Evolutionary conservation across 2,888 invertebrate genomes (phyloP).

Genomic region (Orthosia cruda): DNA sequence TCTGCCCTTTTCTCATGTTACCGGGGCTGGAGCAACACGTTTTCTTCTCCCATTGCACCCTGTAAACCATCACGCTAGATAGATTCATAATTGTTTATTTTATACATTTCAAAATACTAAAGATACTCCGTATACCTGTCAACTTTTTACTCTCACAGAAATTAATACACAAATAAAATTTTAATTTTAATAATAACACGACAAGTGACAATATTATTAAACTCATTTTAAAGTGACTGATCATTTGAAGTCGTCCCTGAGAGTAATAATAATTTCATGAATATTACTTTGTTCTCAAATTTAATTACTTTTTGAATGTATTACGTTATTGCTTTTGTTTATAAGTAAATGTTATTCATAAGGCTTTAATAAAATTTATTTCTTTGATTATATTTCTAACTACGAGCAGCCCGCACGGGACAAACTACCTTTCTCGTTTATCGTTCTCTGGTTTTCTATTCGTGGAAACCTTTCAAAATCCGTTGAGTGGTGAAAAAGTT

Average conservation of each 20-base stretch:
- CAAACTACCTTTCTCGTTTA: too few relatives aligned
- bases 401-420: too few relatives aligned
- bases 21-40: too few relatives aligned
- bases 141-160: conserved; percentile 7
- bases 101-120: not conserved
- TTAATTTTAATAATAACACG: conserved; percentile 2
- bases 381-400: too few relatives aligned
- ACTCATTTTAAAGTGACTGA: conserved; percentile 7
- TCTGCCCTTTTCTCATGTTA: too few relatives aligned
- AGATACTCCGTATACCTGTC: not conserved
- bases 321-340: not conserved
- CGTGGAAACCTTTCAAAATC: too few relatives aligned
- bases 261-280: conserved; percentile 24
- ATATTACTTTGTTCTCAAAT: conserved; percentile 4
- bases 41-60: too few relatives aligned
- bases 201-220: conserved; percentile 6
- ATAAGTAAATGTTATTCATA: not conserved
- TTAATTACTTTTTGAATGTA: conserved; percentile 11
- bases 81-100: too few relatives aligned
- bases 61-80: too few relatives aligned
- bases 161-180: conserved; percentile 5
- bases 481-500: too few relatives aligned
- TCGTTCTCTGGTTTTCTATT: too few relatives aligned
- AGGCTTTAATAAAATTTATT: too few relatives aligned
- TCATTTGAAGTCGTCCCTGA: not conserved